Conservation (phyloP, 2,797 vertebrate genomes). For the Chromobotia macracanthus region DNA sequence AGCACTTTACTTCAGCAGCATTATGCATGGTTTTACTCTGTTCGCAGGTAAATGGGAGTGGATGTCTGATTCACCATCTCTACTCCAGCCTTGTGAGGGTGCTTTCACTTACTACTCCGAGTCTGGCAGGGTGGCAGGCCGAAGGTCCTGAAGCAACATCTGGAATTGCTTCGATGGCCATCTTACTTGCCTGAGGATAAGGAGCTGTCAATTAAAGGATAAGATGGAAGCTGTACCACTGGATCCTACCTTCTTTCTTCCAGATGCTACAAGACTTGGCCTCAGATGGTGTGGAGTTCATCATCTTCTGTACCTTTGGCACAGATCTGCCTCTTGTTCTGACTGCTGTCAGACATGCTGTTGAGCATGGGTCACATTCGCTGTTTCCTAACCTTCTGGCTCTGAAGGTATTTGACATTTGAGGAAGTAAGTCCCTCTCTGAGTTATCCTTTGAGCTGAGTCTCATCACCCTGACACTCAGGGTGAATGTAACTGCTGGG, state of each 20-base stretch:
- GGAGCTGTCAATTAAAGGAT: conserved; percentile 75
- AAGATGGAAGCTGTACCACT: conserved; percentile 80
- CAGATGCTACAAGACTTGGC: conserved; percentile 79
- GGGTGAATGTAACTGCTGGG: conserved; percentile 76
- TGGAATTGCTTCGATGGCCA: conserved; percentile 83
- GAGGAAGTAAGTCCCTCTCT: neutral
- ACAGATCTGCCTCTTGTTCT: conserved; percentile 79
- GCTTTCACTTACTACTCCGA: conserved; percentile 81
- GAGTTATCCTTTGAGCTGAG: neutral
- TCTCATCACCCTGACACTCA: conserved; percentile 67
- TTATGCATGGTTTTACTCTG: too few species aligned
- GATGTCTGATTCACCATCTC: conserved; percentile 80
- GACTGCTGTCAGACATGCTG: conserved; percentile 67
- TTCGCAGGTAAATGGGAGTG: conserved; percentile 85
- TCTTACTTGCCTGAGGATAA: conserved; percentile 68
- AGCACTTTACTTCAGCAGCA: too few species aligned
- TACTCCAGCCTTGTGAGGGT: conserved; percentile 75
- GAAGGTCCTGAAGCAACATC: conserved; percentile 73
- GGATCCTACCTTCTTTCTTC: conserved; percentile 89
- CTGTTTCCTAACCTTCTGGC: conserved; percentile 81
- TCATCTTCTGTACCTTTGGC: conserved; percentile 87
- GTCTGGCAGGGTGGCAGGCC: conserved; percentile 76
- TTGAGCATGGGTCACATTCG: conserved; percentile 81
- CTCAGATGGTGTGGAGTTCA: conserved; percentile 73
- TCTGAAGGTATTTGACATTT: conserved; percentile 72